A percentile compares a stretch with the other conserved stretches of the same genome.
Conservation (phyloP, 2,888 invertebrate species). For the Microctonus aethiopoides region DNA sequence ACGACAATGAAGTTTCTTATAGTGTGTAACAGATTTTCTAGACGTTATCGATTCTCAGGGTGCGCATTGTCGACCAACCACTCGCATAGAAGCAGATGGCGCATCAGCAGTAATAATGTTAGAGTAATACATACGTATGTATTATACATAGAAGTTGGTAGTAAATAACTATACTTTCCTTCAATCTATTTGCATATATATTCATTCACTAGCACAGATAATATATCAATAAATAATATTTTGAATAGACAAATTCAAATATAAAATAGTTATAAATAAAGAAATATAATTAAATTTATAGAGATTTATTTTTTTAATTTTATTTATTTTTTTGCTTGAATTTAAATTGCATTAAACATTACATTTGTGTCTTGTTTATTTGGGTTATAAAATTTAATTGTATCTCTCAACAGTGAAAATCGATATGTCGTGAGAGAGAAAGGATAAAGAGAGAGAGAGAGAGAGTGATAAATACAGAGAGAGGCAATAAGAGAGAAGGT, state of each 20-base stretch:
- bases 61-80: neutral
- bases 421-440: slow-evolving; percentile 29
- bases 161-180: too few relatives aligned
- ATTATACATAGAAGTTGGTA: too few relatives aligned
- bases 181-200: too few relatives aligned
- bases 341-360: neutral
- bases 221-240: too few relatives aligned
- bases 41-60: neutral
- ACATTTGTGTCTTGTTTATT: neutral
- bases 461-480: slow-evolving; percentile 8
- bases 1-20: neutral
- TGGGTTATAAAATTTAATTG: too few relatives aligned
- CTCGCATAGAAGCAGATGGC: neutral
- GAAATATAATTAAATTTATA: too few relatives aligned
- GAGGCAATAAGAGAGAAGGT: slow-evolving; percentile 42
- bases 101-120: neutral
- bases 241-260: too few relatives aligned
- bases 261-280: too few relatives aligned
- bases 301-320: too few relatives aligned
- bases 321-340: too few relatives aligned
- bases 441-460: slow-evolving; percentile 1
- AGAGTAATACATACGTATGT: neutral
- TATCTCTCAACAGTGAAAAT: slow-evolving; percentile 28
- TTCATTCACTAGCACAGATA: too few relatives aligned
- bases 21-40: neutral